Evolutionary conservation across 2,113 vertebrate species (phyloP).

Genomic region (Dasyurus viverrinus): DNA sequence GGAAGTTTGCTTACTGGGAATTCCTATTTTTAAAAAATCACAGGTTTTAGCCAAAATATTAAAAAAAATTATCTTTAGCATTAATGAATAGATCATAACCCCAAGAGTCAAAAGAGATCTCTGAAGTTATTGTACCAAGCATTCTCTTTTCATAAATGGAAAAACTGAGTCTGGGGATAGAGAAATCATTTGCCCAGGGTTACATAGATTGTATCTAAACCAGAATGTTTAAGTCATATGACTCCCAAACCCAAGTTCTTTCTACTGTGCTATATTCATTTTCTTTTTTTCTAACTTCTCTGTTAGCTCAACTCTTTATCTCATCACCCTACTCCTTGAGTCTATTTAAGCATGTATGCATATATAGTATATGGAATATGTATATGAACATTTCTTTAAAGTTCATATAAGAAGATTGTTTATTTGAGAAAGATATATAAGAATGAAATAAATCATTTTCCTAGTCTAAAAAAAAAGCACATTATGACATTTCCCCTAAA

Average conservation of each 20-base stretch:
- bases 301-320: background rate
- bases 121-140: background rate
- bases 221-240: background rate
- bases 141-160: background rate
- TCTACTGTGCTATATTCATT: background rate
- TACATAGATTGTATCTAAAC: background rate
- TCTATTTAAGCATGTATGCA: background rate
- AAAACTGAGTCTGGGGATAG: background rate
- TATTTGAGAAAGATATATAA: background rate
- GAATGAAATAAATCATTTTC: slow-evolving; percentile 17
- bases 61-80: background rate
- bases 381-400: background rate
- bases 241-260: background rate
- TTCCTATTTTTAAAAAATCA: background rate
- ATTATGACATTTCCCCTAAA: background rate
- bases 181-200: background rate
- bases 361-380: background rate
- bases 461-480: background rate
- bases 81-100: background rate
- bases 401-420: background rate
- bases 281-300: background rate
- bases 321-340: background rate
- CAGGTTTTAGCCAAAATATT: background rate
- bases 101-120: background rate
- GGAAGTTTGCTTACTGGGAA: background rate